Base-by-base conservation (phyloP, 2,888 invertebrate species). In the Xestia xanthographa region DNA sequence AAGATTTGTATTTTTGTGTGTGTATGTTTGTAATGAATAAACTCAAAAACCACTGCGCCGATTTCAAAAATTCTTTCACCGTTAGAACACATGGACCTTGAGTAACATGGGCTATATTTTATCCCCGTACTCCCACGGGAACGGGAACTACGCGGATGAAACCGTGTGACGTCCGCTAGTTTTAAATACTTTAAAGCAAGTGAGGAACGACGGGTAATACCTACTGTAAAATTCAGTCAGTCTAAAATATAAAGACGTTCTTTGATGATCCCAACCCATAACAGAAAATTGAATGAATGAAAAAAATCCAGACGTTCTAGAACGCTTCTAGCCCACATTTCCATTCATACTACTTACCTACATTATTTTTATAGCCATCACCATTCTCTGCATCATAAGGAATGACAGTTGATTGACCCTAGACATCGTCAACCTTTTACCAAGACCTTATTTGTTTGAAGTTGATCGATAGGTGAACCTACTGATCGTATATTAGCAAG, bases 331-430 rank as follows among this genome's bases (percentile, higher is more conserved):
- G 5, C 29, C 43, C 50, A 66, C 14, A 67, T 80, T 45, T 58
- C 22, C 0, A 60, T 58, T 22, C 29, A 38, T 22, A 60, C n/a
- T 56, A 66, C 74, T 79, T 63, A 34, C 80, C 67, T 68, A 73
- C 41, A 65, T 65, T 11, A 20, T 38, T 22, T 5, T 38, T 34
- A 34, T 69, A 66, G 60, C 14, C 20, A 4, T 11, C 66, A 66
- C 50, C 53, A 66, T 66, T 68, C 14, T 5, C 22, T 11, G 22
- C 38, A 14, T 9, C 50, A 20, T 53, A 75, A 43, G 80, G 81
- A 68, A 3, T 81, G 80, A 81, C 85, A 50, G 65, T 20, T 80
- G 84, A 72, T 11, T 58, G 63, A 58, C 50, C 43, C 45, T 53
- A 53, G 22, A 65, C 45, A 48, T 50, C 20, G 48, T 67, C 34